Conservation (phyloP, 1,140 invertebrate genomes). For the Cataglyphis hispanica region DNA sequence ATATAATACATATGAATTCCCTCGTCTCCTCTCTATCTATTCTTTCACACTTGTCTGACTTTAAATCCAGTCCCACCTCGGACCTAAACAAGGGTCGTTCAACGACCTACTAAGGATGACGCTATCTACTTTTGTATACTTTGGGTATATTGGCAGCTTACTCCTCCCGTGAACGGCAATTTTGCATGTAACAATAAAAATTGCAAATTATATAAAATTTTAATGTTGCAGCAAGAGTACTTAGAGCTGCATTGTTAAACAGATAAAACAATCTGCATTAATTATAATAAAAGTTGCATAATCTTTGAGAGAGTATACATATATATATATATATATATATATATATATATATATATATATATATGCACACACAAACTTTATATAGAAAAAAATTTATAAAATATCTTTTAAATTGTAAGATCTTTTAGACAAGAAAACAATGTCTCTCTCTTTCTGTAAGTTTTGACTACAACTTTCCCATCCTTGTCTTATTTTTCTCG, state of each 20-base stretch:
- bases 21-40: constrained; percentile 43
- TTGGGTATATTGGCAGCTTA: neutral
- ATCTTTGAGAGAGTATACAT: constrained; percentile 12
- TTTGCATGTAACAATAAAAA: neutral
- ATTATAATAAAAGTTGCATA: constrained; percentile 38
- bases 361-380: constrained; percentile 30
- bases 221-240: neutral
- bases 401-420: constrained; percentile 22
- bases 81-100: constrained; percentile 43
- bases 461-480: constrained; percentile 28
- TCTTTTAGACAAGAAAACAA: constrained; percentile 34
- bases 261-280: neutral
- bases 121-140: constrained; percentile 26
- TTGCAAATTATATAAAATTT: neutral
- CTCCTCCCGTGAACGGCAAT: neutral
- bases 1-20: constrained; percentile 59
- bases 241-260: neutral
- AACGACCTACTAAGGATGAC: constrained; percentile 25
- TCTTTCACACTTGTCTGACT: constrained; percentile 49
- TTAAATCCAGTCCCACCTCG: constrained; percentile 42
- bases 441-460: neutral
- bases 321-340: neutral
- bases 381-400: neutral
- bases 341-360: neutral
- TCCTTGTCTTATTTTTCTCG: constrained; percentile 29